Evolutionary conservation across 1,140 invertebrate species (phyloP).

Genomic region (Andrena cerasifolii): DNA sequence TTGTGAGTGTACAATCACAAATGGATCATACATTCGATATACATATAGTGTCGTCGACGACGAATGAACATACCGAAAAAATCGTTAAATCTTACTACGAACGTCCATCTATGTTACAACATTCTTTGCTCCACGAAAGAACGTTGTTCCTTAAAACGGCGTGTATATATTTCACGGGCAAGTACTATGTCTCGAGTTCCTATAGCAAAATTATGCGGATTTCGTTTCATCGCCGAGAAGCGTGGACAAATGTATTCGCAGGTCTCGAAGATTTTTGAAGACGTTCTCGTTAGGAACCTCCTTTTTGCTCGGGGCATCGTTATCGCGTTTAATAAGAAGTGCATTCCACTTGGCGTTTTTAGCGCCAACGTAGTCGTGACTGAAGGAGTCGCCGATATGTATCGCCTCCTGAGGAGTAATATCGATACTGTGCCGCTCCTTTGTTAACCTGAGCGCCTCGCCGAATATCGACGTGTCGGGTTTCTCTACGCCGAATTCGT

Average conservation of each 20-base stretch:
- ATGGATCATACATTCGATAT: no score
- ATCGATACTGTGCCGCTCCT: constrained; percentile 58
- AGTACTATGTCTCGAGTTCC: neutral
- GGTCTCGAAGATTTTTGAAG: constrained; percentile 67
- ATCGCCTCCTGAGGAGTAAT: constrained; percentile 86
- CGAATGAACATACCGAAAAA: neutral
- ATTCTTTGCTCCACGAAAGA: no score
- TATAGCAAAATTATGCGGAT: neutral
- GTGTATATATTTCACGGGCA: neutral
- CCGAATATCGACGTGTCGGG: constrained; percentile 89
- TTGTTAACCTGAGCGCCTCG: constrained; percentile 84
- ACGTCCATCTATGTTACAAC: no score
- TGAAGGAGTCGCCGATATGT: constrained; percentile 91
- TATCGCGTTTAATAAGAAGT: constrained; percentile 82
- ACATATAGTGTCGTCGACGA: neutral
- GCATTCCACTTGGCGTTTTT: constrained; percentile 89
- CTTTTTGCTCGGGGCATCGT: constrained; percentile 27
- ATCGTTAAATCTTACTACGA: neutral
- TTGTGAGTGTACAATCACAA: no score
- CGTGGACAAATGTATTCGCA: constrained; percentile 63
- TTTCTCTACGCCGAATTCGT: constrained; percentile 88
- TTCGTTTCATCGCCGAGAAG: neutral
- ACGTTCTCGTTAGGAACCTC: constrained; percentile 47
- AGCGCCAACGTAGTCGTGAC: constrained; percentile 91
- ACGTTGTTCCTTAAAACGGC: neutral